These are phyloP conservation scores for Thereva nobilitata DNA, from an alignment of 2,888 invertebrate species.

Conservation along the genomic window DNA sequence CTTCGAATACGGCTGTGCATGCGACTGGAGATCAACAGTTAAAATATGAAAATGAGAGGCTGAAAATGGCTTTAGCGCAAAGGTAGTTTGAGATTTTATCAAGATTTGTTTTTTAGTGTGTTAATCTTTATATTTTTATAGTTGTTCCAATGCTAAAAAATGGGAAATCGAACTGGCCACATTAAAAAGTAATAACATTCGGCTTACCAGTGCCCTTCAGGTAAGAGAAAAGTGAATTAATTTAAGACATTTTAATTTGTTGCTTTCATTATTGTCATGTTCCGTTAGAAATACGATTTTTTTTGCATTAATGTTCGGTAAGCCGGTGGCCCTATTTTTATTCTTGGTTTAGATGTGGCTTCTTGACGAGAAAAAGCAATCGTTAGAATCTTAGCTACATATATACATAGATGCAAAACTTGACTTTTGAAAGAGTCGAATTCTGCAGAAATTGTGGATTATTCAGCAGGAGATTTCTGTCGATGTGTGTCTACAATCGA, in stretches of 20 bases:
- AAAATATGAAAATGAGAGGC: conserved; percentile 94
- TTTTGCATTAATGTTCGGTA: no score
- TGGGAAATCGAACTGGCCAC: conserved; percentile 98
- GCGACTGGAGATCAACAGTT: conserved; percentile 72
- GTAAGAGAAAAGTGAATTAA: conserved; percentile 43
- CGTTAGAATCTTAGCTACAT: no score
- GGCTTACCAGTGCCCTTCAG: conserved; percentile 92
- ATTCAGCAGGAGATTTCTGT: no score
- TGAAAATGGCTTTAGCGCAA: conserved; percentile 92
- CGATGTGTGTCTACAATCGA: no score
- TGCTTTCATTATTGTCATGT: no score
- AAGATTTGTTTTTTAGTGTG: not conserved
- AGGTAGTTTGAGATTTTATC: conserved; percentile 65
- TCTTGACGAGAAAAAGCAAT: no score
- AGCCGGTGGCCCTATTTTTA: no score
- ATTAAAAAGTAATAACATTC: conserved; percentile 92
- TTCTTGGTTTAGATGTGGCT: no score
- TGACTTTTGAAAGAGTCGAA: no score
- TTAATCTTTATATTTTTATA: conserved; percentile 54
- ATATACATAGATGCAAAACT: no score
- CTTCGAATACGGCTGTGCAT: conserved; percentile 50
- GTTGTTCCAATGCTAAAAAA: conserved; percentile 97
- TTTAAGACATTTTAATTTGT: not conserved
- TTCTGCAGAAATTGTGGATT: no score
- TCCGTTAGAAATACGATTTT: no score